Evolutionary conservation across 2,113 vertebrate species (phyloP).

Genomic region (Mormyrus iriodes): DNA sequence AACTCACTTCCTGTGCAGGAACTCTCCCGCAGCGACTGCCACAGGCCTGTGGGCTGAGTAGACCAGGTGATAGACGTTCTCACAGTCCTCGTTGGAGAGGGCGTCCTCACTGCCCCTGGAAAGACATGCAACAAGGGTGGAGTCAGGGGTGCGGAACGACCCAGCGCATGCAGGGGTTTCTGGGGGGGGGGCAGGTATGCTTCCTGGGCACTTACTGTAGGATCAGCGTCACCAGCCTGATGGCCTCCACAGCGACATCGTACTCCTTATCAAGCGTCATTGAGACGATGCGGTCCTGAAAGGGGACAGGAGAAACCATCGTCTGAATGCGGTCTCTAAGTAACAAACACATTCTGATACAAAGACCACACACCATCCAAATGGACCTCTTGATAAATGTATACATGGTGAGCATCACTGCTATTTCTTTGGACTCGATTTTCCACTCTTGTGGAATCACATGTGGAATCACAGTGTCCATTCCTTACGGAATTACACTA

Average conservation of each 20-base stretch:
- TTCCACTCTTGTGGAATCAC: background rate
- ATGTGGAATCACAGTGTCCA: background rate
- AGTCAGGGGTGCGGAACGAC: background rate
- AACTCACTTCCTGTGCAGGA: constrained; percentile 94
- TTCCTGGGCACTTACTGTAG: constrained; percentile 80
- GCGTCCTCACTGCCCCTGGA: constrained; percentile 95
- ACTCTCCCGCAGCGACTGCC: constrained; percentile 94
- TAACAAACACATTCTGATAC: background rate
- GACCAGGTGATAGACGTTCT: constrained; percentile 97
- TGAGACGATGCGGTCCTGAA: constrained; percentile 94
- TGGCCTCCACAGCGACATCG: constrained; percentile 96
- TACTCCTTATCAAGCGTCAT: constrained; percentile 99
- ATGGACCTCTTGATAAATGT: background rate
- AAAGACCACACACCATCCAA: background rate
- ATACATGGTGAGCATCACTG: background rate
- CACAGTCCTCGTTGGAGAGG: constrained; percentile 96
- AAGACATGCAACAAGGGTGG: constrained; percentile 26
- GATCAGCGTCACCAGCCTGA: constrained; percentile 92
- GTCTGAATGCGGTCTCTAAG: background rate
- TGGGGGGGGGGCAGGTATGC: background rate
- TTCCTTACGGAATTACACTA: background rate
- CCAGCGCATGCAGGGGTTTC: background rate
- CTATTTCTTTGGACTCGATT: background rate
- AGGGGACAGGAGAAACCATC: constrained; percentile 9
- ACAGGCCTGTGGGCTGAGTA: constrained; percentile 96